Evolutionary conservation across 1,140 invertebrate genomes (phyloP), one percentile per base, ranked within the genome.

Genomic region (Leptopilina boulardi): DNA sequence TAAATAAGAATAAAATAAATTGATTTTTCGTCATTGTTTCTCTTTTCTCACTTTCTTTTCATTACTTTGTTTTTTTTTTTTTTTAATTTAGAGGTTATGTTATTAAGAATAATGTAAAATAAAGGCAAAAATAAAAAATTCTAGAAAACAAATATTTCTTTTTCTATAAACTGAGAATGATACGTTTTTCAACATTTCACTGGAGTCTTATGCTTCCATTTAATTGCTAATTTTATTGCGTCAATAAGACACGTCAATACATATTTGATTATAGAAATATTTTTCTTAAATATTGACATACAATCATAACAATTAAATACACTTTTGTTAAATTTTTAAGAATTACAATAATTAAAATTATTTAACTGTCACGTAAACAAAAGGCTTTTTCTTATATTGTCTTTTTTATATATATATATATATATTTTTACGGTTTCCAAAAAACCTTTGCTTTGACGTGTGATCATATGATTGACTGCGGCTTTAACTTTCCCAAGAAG

Each of bases 161-260:
- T 70, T 74, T 85, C 76, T 70, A 26, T 70, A 18, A 74, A 83
- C 41, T 78, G 73, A 80, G 77, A 73, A 71, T 75, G 34, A 73
- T 34, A 81, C 73, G 83, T 84, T 86, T 82, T 85, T 86, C 83
- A 81, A 87, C 82, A 87, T 87, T 79, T 73, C 81, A 70, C 74
- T 66, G 80, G 44, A 74, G 66, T 47, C 75, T 41, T 73, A 56
- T 80, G 15, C 70, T 75, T 84, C 26, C 51, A 70, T 82, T 30
- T 74, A 77, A 81, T 76, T 77, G 56, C 30, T 70, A 82, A 23
- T 51, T 51, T 5, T 30, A 84, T 84, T 85, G 85, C 85, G 85
- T 86, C 85, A 85, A 75, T 83, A 71, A 80, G 83, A 86, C 84
- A 86, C 83, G 84, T 86, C 84, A 86, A 83, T 80, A 75, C 72